phyloP scores from a whole-genome alignment of 2,113 vertebrate species.

The Podarcis cretensis region DNA sequence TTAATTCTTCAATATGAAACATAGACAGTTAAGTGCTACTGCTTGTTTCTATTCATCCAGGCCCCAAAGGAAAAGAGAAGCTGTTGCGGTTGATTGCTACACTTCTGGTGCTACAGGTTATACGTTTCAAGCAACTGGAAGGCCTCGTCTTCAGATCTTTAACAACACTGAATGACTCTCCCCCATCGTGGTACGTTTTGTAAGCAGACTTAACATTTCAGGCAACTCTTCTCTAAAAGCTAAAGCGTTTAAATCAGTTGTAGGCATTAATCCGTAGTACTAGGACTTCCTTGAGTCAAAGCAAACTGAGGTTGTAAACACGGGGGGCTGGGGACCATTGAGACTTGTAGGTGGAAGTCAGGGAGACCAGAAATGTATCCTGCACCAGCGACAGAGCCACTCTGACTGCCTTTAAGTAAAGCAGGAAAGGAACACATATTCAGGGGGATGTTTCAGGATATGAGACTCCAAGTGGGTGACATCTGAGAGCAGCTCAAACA shows the following conservation, averaged over 20 bases:
- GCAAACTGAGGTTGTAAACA: background rate
- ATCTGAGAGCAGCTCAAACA: background rate
- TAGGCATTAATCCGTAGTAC: background rate
- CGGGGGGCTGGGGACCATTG: too few relatives aligned
- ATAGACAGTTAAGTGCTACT: background rate
- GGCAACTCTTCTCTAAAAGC: background rate
- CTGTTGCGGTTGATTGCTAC: conserved; percentile 82
- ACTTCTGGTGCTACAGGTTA: conserved; percentile 83
- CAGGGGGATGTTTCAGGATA: background rate
- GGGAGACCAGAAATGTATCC: too few relatives aligned
- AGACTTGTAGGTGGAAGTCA: too few relatives aligned
- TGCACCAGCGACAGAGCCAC: too few relatives aligned
- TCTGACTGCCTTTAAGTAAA: too few relatives aligned
- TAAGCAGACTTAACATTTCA: conserved; percentile 13
- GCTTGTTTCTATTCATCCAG: conserved; percentile 53
- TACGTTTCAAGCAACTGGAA: conserved; percentile 64
- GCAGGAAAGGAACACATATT: background rate
- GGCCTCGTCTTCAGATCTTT: conserved; percentile 77
- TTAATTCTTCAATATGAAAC: background rate
- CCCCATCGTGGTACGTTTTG: conserved; percentile 70
- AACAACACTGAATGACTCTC: conserved; percentile 69
- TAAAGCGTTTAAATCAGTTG: background rate
- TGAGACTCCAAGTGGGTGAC: background rate
- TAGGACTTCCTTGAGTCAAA: background rate
- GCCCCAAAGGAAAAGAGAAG: conserved; percentile 74